phyloP scores from a whole-genome alignment of 2,113 vertebrate genomes.

The Tetrao urogallus region DNA sequence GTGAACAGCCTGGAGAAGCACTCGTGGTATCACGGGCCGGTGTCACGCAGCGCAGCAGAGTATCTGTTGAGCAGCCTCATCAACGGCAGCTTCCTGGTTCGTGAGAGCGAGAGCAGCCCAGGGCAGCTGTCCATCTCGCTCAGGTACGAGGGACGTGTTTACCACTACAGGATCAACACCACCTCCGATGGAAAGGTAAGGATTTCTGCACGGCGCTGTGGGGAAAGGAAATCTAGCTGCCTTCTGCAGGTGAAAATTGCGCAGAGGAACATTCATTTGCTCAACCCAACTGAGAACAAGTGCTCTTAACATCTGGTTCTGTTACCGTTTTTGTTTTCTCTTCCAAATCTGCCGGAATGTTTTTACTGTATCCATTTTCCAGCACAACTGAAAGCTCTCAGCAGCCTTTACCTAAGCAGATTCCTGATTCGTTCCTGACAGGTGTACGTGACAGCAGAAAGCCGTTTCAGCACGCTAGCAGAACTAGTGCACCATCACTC shows the following conservation, averaged over 20 bases:
- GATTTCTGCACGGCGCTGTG: not conserved
- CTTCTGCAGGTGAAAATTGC: not conserved
- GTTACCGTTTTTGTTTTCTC: not conserved
- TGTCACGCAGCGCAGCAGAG: conserved; percentile 96
- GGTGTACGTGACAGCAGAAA: conserved; percentile 98
- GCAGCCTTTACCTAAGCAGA: not conserved
- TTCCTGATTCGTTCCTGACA: conserved; percentile 31
- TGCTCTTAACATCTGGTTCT: not conserved
- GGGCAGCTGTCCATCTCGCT: conserved; percentile 98
- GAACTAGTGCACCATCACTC: conserved; percentile 99
- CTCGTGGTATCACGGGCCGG: conserved; percentile 98
- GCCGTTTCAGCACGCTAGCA: conserved; percentile 94
- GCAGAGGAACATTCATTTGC: not conserved
- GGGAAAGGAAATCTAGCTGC: not conserved
- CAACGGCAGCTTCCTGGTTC: conserved; percentile 97
- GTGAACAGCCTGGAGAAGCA: conserved; percentile 99
- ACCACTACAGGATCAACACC: conserved; percentile 99
- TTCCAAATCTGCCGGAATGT: not conserved
- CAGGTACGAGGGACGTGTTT: conserved; percentile 96
- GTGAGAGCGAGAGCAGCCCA: conserved; percentile 98
- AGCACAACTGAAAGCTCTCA: not conserved
- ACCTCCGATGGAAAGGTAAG: conserved; percentile 92
- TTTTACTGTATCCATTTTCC: not conserved
- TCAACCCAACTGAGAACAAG: not conserved
- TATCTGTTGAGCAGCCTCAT: conserved; percentile 97